Evolutionary conservation across 2,888 invertebrate genomes (phyloP), one percentile per base, ranked within the genome.

Genomic region (Ceriagrion tenellum): DNA sequence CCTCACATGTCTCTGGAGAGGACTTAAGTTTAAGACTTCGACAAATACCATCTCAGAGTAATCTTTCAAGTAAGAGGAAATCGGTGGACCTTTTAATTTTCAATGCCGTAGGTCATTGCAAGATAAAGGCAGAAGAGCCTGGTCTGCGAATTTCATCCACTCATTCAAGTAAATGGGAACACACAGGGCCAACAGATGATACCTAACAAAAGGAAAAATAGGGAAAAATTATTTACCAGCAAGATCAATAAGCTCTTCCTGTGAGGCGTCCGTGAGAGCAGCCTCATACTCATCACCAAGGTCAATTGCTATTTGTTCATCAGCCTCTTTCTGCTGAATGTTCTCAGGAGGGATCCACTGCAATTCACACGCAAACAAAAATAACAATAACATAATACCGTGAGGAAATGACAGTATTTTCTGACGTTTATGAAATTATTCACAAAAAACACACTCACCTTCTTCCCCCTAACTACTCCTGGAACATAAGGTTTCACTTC

Each of bases 241-340:
- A 97, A 99, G 98, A 97, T 99, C 99, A 96, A 99, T 99, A 96
- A 99, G 98, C 97, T 99, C 99, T 97, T 99, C 99, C 97, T 99
- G 99, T 96, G 98, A 98, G 95, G 99, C 99, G 96, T 97, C 97
- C 81, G 98, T 98, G 96, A 99, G 97, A n/a, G 99, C 99, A 96
- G 98, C 98, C 97, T 99, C 99, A 97, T 99, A 99, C 97, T 99
- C 99, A 96, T 99, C 99, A 95, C 99, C 99, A 97, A 99, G 98
- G 97, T 99, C 99, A 96, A 99, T 98, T 95, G 98, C 98, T 96
- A 99, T 99, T 97, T 99, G 98, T 97, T 99, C 99, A 88, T 99
- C 99, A 47, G 98, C 98, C 96, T 98, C 98, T 96, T 98, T 98
- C 96, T 98, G 97, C 96, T 98, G 98, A 95, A 97, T 97, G 55